Base-by-base conservation (phyloP, 1,140 invertebrate genomes). In the Pseudomyrmex sp. region DNA sequence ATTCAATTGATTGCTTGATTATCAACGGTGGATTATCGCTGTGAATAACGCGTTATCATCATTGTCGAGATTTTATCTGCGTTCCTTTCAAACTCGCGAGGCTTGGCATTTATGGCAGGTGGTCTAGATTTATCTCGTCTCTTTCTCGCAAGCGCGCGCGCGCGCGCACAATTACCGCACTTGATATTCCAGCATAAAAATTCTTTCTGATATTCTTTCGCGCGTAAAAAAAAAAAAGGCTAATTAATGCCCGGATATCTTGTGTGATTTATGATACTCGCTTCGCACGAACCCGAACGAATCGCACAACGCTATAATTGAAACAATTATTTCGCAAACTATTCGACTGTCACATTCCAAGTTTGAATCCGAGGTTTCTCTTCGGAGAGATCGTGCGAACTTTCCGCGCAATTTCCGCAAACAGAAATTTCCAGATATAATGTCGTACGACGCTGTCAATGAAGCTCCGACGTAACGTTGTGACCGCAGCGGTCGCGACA, bases 61-160 rank as follows among this genome's bases (percentile, higher is more conserved):
- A 35, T 35, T 35, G 35, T 35, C 35, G 5, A 35, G 35, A 35
- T 35, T 35, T 35, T 35, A 35, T 35, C 35, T 7, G 35, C 35
- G 35, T 35, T 35, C 35, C 35, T 35, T 35, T 35, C 35, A 35
- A 35, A 35, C 35, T 35, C 35, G 35, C 35, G 35, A 35, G 5
- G 10, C n/a, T 20, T 23, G 9, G 18, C 26, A 56, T 58, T 18
- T 80, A 15, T 7, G 12, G 35, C 35, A 20, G 35, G 35, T 35
- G 35, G 1, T 80, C 2, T n/a, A 46, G n/a, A 80, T 80, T 59
- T 80, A 80, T 80, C 54, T 35, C 15, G 66, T 10, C 23, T 1
- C 12, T 61, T 80, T 35, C 35, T 35, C 4, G 35, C 5, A 0
- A 5, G 0, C 5, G 35, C 26, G 35, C 26, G 10, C 26, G 10